Conservation (phyloP, 2,888 invertebrate species). For the Xanthorhoe designata region DNA sequence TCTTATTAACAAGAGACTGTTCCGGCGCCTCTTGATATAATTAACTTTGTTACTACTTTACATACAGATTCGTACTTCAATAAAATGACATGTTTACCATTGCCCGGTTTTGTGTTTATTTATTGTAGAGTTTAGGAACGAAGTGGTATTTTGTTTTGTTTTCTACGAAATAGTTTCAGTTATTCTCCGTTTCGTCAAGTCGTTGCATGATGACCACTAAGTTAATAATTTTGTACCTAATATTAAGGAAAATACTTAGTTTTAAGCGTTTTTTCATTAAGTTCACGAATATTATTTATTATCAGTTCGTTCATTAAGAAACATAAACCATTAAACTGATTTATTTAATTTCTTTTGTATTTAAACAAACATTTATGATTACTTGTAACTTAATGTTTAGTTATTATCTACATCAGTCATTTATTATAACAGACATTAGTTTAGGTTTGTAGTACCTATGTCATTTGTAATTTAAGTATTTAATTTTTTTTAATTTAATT, state of each 20-base stretch:
- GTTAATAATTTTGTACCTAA: conserved; percentile 85
- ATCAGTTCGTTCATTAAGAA: conserved; percentile 84
- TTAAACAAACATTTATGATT: conserved; percentile 80
- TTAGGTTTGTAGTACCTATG: conserved; percentile 79
- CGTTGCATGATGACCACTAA: conserved; percentile 79
- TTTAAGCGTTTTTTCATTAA: conserved; percentile 80
- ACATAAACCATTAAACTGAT: conserved; percentile 82
- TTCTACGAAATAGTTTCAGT: conserved; percentile 65
- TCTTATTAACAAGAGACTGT: conserved; percentile 72
- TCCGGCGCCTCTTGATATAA: conserved; percentile 68
- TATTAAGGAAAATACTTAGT: conserved; percentile 74
- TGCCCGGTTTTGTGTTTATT: conserved; percentile 74
- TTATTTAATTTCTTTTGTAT: conserved; percentile 85
- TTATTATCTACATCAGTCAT: conserved; percentile 74
- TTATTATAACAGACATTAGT: conserved; percentile 83
- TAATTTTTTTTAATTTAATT: conserved; percentile 84
- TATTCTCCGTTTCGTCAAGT: conserved; percentile 75
- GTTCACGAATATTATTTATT: conserved; percentile 85
- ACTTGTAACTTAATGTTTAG: conserved; percentile 73
- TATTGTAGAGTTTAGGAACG: conserved; percentile 58
- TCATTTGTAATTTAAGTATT: conserved; percentile 84
- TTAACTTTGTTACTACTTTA: conserved; percentile 63
- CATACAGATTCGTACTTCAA: conserved; percentile 72
- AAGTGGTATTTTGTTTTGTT: conserved; percentile 71
- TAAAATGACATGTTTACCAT: conserved; percentile 72